phyloP scores from a whole-genome alignment of 2,113 vertebrate genomes.

The Rhineura floridana region DNA sequence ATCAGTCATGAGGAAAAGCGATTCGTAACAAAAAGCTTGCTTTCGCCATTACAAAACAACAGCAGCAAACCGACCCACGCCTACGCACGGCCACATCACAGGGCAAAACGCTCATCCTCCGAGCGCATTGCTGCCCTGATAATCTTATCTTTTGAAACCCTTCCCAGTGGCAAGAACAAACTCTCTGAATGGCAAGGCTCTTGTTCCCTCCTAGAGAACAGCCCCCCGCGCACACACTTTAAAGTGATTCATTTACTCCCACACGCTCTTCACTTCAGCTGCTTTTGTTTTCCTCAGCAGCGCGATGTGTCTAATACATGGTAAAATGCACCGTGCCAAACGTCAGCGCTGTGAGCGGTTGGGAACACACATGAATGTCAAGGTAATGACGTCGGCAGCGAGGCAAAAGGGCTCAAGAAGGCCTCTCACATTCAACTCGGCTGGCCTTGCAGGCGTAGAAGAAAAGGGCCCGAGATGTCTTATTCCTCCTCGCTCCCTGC shows the following conservation, averaged over 20 bases:
- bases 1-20: not conserved
- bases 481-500: not conserved
- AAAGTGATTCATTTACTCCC: slow-evolving; percentile 72
- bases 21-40: not conserved
- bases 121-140: not conserved
- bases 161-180: slow-evolving; percentile 16
- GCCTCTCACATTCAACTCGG: not conserved
- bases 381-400: slow-evolving; percentile 59
- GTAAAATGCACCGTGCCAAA: slow-evolving; percentile 63
- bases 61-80: not conserved
- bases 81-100: not conserved
- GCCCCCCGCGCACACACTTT: slow-evolving; percentile 44
- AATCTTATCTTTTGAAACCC: not conserved
- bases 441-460: slow-evolving; percentile 43
- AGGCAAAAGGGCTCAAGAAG: not conserved
- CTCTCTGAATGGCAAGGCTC: not conserved
- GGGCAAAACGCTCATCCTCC: not conserved
- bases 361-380: slow-evolving; percentile 46
- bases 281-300: slow-evolving; percentile 73
- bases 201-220: slow-evolving; percentile 35
- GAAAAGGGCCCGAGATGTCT: not conserved
- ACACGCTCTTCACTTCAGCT: slow-evolving; percentile 68
- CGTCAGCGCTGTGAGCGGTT: slow-evolving; percentile 53
- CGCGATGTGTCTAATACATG: slow-evolving; percentile 70
- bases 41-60: not conserved